Conservation (phyloP, 30 jellyfish, hydroid and myxozoan genomes). For the Aurelia aurita region DNA sequence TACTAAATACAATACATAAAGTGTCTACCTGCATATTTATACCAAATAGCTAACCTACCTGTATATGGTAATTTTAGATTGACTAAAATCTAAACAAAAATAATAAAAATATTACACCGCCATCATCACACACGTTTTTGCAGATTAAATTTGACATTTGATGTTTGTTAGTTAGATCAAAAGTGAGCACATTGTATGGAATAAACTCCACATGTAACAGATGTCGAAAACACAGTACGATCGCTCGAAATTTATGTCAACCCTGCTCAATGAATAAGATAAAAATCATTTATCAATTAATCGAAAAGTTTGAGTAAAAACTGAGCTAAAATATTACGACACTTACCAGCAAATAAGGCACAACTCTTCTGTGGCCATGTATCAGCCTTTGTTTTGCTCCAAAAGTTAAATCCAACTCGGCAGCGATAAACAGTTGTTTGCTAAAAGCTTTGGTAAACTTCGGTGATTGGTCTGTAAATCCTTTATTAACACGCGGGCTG, state of each 20-base stretch:
- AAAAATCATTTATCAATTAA: no score
- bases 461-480: neutral
- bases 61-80: no score
- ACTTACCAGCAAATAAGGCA: constrained; percentile 94
- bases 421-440: constrained; percentile 48
- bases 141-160: no score
- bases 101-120: no score
- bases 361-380: constrained; percentile 93
- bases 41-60: no score
- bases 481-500: neutral
- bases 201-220: neutral
- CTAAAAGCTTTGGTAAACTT: neutral
- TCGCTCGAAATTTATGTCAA: neutral
- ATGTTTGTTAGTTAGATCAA: neutral
- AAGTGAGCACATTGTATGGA: neutral
- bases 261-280: no score
- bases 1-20: no score
- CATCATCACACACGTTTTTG: no score
- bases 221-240: no score
- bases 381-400: constrained; percentile 25
- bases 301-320: no score
- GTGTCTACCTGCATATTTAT: no score
- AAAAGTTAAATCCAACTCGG: constrained; percentile 13
- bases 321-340: neutral
- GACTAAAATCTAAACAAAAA: no score